These are phyloP conservation scores for Ophioninae sp. DNA, from an alignment of 2,888 invertebrate genomes.

Conservation along the genomic window DNA sequence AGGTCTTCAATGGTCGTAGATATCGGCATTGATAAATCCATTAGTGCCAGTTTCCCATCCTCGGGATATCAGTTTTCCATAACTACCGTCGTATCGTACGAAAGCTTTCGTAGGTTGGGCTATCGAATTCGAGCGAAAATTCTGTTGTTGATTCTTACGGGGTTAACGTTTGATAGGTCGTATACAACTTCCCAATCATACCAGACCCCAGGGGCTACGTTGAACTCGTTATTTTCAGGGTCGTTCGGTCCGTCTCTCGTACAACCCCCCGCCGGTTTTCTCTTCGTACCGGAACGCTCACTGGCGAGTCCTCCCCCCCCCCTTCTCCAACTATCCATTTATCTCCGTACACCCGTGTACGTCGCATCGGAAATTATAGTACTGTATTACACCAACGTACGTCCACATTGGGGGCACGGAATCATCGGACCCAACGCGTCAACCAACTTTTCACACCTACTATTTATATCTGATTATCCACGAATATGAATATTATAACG, in stretches of 20 bases:
- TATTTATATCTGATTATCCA: conserved; percentile 33
- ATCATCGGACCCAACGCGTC: neutral
- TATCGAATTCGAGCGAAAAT: neutral
- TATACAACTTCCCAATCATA: neutral
- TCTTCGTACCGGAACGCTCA: neutral
- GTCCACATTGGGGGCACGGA: neutral
- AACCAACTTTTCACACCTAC: conserved; percentile 33
- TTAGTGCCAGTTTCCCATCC: neutral
- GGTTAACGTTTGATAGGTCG: neutral
- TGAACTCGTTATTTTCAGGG: conserved; percentile 7
- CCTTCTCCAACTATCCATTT: neutral
- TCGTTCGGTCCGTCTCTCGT: neutral
- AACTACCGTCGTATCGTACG: neutral
- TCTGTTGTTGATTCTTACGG: neutral
- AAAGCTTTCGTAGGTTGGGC: neutral
- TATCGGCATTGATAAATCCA: neutral
- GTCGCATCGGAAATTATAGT: conserved; percentile 20
- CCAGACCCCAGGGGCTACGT: neutral
- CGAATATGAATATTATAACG: conserved; percentile 29
- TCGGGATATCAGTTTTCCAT: neutral
- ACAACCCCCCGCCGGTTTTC: neutral
- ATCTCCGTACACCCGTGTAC: neutral
- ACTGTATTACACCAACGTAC: neutral
- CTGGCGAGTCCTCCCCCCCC: conserved; percentile 4
- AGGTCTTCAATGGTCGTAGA: neutral